Evolutionary conservation across 2,888 invertebrate genomes (phyloP).

Genomic region (Argynnis bischoffii): DNA sequence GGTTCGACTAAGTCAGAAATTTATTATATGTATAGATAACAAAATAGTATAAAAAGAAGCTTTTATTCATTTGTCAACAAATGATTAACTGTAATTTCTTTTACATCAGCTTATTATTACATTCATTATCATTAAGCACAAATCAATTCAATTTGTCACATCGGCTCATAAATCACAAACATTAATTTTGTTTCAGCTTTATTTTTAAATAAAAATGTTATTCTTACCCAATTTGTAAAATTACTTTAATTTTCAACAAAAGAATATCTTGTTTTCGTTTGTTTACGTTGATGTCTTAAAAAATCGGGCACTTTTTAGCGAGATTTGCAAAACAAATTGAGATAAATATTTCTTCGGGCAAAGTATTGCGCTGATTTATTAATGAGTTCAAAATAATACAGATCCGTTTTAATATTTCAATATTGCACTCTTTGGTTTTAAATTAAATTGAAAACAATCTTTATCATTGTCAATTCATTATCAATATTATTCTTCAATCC

Average conservation of each 20-base stretch:
- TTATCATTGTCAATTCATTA: too few relatives aligned
- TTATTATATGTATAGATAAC: too few relatives aligned
- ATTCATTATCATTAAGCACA: neutral
- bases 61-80: too few relatives aligned
- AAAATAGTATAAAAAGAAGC: too few relatives aligned
- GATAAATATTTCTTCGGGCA: slow-evolving; percentile 23
- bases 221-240: slow-evolving; percentile 10
- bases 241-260: slow-evolving; percentile 25
- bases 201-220: neutral
- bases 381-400: slow-evolving; percentile 26
- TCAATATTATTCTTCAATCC: too few relatives aligned
- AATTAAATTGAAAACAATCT: too few relatives aligned
- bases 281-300: slow-evolving; percentile 22
- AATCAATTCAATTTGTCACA: neutral
- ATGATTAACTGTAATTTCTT: too few relatives aligned
- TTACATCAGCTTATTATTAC: too few relatives aligned
- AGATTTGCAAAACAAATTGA: slow-evolving; percentile 33
- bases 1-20: too few relatives aligned
- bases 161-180: neutral
- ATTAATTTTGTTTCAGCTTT: neutral
- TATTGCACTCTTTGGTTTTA: neutral
- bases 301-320: slow-evolving; percentile 24
- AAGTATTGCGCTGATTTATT: slow-evolving; percentile 26
- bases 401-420: neutral
- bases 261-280: slow-evolving; percentile 28